Base-by-base conservation (phyloP, 2,113 vertebrate species). In the Pygoscelis adeliae region DNA sequence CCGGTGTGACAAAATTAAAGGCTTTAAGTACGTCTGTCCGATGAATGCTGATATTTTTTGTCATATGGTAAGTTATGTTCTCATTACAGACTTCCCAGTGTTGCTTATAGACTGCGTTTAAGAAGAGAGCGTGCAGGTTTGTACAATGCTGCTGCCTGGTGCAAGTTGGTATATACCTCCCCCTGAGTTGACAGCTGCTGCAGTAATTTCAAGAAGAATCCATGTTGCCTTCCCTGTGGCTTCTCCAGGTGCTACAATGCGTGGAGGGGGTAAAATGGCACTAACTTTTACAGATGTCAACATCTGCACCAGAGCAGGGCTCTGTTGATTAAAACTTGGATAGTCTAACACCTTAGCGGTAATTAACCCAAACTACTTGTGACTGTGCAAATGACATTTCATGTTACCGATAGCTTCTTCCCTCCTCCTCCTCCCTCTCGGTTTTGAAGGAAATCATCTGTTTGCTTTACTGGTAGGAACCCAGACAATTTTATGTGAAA, bases 251-350 rank as follows among this genome's bases (percentile, higher is more conserved):
- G 98, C 95, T 89, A 4, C 65, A 36, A 25, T 71, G 96, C 93
- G 97, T 97, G 42, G 83, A 97, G 97, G 97, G 97, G 90, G 89
- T 95, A 83, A 96, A 80, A 61, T 74, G 85, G 94, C 94, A 91
- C 96, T 95, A 93, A 96, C 95, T 97, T 96, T 67, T 97, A 93
- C 98, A 98, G 98, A 98, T 98, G 97, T 96, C 97, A 95, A 92
- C 89, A 96, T 94, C 97, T 96, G 95, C 89, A 96, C 81, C 67
- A 63, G 93, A 88, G 42, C 44, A 85, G 65, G 77, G 80, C 42
- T 97, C 89, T 77, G 77, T 95, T 97, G 96, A 96, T 98, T 96
- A 98, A 98, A 96, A 95, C 82, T 97, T 85, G 84, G 76, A 44
- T 79, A 92, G 40, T 94, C 56, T 95, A 97, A 91, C 36, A 95